These are phyloP conservation scores for Lophura swinhoii DNA, from an alignment of 2,797 vertebrate genomes.

Conservation along the genomic window DNA sequence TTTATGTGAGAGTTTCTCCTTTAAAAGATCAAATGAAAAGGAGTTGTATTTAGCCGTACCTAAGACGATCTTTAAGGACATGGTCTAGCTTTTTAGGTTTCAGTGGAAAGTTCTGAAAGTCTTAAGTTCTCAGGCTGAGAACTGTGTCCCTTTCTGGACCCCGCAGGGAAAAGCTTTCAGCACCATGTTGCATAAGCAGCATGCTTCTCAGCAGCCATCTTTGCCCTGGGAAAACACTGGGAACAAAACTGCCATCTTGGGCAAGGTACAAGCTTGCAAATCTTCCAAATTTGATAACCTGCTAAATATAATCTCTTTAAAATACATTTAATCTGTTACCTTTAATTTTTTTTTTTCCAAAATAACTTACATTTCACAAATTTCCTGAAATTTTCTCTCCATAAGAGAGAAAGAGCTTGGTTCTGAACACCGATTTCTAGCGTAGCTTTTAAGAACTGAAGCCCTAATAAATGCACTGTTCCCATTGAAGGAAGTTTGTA, in stretches of 20 bases:
- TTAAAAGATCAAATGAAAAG: background rate
- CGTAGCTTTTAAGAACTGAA: background rate
- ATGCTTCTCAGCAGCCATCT: background rate
- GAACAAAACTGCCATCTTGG: background rate
- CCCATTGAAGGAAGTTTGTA: background rate
- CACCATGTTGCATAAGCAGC: background rate
- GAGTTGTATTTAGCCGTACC: background rate
- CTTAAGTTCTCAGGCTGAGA: background rate
- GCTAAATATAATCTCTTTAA: background rate
- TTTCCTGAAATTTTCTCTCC: background rate
- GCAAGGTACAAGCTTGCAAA: background rate
- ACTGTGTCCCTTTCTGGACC: background rate
- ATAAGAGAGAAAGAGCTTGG: background rate
- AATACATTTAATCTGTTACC: background rate
- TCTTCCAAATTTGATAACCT: background rate
- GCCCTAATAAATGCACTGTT: background rate
- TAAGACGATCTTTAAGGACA: background rate
- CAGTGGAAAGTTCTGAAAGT: background rate
- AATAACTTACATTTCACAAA: background rate
- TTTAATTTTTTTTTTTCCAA: background rate
- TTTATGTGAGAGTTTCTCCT: background rate
- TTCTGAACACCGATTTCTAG: background rate
- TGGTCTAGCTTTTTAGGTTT: background rate
- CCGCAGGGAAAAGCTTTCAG: background rate
- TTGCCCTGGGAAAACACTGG: background rate